A percentile compares a stretch with the other conserved stretches of the same genome.
Evolutionary conservation across 2,888 invertebrate genomes (phyloP).

Genomic region (Tetragonula carbonaria): DNA sequence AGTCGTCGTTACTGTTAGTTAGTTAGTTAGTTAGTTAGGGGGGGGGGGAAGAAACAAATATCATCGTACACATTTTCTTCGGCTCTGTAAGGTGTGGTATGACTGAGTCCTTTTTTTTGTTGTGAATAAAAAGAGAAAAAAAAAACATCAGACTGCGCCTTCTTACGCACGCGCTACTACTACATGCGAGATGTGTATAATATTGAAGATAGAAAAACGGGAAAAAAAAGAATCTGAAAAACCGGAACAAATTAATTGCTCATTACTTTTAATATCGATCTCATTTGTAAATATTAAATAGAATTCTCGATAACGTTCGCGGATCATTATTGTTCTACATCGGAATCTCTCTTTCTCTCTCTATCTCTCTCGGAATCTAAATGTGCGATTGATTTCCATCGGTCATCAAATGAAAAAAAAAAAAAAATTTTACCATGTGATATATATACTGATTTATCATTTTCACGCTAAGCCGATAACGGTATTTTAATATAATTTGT

Average conservation of each 20-base stretch:
- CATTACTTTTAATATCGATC: conserved; percentile 78
- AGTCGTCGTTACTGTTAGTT: conserved; percentile 77
- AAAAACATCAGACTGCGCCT: conserved; percentile 70
- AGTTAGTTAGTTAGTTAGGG: too few species aligned
- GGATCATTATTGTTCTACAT: conserved; percentile 27
- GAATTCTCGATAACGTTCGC: conserved; percentile 56
- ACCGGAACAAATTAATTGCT: conserved; percentile 72
- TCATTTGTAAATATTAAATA: conserved; percentile 77
- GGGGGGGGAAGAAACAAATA: conserved; percentile 38
- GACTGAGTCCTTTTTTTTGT: conserved; percentile 70
- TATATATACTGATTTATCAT: conserved; percentile 24
- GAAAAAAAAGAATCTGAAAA: conserved; percentile 31
- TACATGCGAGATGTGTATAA: conserved; percentile 48
- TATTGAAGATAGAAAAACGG: conserved; percentile 34
- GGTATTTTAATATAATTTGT: conserved; percentile 50
- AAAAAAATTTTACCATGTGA: conserved; percentile 24
- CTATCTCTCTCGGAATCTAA: conserved; percentile 24
- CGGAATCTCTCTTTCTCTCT: conserved; percentile 5
- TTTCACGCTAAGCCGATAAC: conserved; percentile 37
- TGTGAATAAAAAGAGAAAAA: conserved; percentile 46
- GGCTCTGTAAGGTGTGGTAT: conserved; percentile 74
- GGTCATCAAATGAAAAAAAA: conserved; percentile 30
- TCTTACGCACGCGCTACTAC: conserved; percentile 70
- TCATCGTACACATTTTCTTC: conserved; percentile 69
- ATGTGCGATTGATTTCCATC: conserved; percentile 48